Evolutionary conservation across 2,797 vertebrate species (phyloP).

Genomic region (Darevskia mixta): DNA sequence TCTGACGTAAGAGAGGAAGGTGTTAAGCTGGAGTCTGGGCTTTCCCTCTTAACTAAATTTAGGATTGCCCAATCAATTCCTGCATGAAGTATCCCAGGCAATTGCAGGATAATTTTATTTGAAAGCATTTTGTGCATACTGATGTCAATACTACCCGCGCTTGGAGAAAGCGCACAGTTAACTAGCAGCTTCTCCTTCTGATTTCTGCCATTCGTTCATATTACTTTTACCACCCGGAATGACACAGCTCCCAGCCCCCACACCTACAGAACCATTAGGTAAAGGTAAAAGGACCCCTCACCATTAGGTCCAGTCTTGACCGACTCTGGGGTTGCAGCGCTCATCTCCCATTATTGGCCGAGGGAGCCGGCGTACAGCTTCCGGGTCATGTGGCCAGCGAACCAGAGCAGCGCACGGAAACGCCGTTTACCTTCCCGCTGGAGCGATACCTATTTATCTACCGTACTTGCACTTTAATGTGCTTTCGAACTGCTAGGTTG

Average conservation of each 20-base stretch:
- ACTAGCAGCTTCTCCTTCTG: conserved; percentile 24
- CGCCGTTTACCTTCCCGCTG: no score
- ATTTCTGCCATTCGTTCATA: conserved; percentile 21
- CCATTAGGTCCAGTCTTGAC: no score
- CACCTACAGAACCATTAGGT: neutral
- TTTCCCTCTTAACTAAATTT: conserved; percentile 44
- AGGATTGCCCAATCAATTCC: conserved; percentile 56
- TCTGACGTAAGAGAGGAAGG: conserved; percentile 42
- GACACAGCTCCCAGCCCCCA: neutral
- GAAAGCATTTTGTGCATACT: conserved; percentile 23
- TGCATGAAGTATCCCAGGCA: conserved; percentile 57
- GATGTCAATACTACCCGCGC: neutral
- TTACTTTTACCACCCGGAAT: neutral
- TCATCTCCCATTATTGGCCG: no score
- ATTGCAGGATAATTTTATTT: conserved; percentile 24
- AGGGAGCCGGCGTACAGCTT: no score
- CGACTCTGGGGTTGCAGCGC: no score
- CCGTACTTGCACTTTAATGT: no score
- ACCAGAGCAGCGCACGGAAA: no score
- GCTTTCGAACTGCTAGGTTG: no score
- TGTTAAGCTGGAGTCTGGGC: conserved; percentile 56
- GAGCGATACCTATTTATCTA: no score
- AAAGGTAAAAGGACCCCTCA: no score
- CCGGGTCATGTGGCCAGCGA: no score
- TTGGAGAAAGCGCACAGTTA: neutral